Base-by-base conservation (phyloP, 2,113 vertebrate genomes). In the Chunga burmeisteri region DNA sequence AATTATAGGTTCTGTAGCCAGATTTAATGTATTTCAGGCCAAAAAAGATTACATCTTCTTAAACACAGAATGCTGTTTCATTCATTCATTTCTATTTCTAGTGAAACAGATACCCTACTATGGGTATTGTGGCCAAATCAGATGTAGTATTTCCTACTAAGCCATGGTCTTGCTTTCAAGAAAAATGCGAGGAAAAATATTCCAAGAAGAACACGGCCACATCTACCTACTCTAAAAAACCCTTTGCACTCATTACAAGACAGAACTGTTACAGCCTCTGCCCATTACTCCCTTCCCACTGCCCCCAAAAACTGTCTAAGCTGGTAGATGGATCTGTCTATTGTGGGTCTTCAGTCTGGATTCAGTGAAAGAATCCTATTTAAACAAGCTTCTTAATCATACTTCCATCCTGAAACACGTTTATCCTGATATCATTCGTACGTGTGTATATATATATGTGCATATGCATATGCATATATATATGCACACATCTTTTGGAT, bases 301-400 rank as follows among this genome's bases (percentile, higher is more conserved):
- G 3, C 3, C 5, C 2, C 0, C 2, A 4, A 13, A 15, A 20
- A 29, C 14, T 29, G 6, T 18, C 22, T 25, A 65, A 53, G 11
- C 4, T 44, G 10, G 21, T 6, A 36, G 9, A 4, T 56, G 3
- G 10, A 32, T 70, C 30, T 86, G 30, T 11, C 2, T 4, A 11
- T 11, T 22, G 11, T 36, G 36, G 15, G 5, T 58, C 23, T 78
- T 79, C 3, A 3, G 19, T 16, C 36, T 73, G 12, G 18, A 55
- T 71, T 66, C 6, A 66, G 6, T 78, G 9, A 73, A 56, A 53
- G 5, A 50, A 26, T 27, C 22, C 13, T 49, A 2, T 59, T 84
- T n/a, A 93, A 89, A 36, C 4, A 61, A 90, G 42, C 3, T 62
- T 21, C 8, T 61, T 44, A 67, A 62, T 63, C 22, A 25, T n/a